Conservation (phyloP, 2,797 vertebrate species). For the Labroides dimidiatus region DNA sequence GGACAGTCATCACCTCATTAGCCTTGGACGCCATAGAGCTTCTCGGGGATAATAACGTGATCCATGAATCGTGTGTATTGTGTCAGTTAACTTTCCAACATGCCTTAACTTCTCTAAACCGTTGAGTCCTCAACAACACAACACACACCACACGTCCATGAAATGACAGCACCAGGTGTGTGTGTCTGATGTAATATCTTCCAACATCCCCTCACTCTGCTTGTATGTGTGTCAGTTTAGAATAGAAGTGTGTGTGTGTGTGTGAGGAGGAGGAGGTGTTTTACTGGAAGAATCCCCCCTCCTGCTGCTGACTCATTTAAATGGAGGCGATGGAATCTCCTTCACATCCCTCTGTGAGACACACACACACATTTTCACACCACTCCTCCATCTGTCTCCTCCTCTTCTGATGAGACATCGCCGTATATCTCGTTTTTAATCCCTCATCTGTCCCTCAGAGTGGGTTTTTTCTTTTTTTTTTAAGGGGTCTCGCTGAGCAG, state of each 20-base stretch:
- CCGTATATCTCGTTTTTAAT: not conserved
- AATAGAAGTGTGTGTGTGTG: conserved; percentile 16
- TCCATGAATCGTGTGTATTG: not conserved
- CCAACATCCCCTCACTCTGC: conserved; percentile 5
- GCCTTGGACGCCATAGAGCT: conserved; percentile 25
- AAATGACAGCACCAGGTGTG: conserved; percentile 47
- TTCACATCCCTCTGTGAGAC: conserved; percentile 39
- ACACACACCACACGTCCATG: conserved; percentile 22
- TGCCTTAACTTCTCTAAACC: not conserved
- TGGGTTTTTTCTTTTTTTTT: not conserved
- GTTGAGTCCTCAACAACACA: not conserved
- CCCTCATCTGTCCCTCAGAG: not conserved
- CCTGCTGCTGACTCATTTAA: conserved; percentile 53
- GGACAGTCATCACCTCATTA: conserved; percentile 65
- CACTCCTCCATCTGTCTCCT: not conserved
- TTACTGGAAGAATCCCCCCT: conserved; percentile 60
- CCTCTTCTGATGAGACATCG: conserved; percentile 6
- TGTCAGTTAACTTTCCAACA: conserved; percentile 4
- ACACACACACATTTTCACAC: conserved; percentile 17
- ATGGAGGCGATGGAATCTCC: conserved; percentile 52
- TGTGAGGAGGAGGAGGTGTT: conserved; percentile 43
- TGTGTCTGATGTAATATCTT: conserved; percentile 32
- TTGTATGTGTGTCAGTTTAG: conserved; percentile 3
- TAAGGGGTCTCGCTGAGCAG: conserved; percentile 14
- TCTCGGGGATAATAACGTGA: not conserved